Evolutionary conservation across 2,888 invertebrate genomes (phyloP).

Genomic region (Chrysomela aeneicollis): DNA sequence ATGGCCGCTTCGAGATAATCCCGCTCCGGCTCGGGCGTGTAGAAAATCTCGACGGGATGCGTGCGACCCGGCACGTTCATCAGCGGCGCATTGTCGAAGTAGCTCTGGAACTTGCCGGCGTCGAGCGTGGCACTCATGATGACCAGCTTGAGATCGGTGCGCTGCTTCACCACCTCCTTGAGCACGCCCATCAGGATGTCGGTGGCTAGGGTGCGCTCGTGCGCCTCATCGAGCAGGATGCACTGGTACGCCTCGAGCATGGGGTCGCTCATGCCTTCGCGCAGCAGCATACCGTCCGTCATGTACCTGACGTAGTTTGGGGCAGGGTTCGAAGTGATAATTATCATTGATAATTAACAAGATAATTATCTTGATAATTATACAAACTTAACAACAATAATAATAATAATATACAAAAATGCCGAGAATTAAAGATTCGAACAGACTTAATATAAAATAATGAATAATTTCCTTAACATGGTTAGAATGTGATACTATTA

Average conservation of each 20-base stretch:
- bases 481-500: too few relatives aligned
- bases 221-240: slow-evolving; percentile 96
- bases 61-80: slow-evolving; percentile 98
- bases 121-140: slow-evolving; percentile 99
- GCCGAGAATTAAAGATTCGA: too few relatives aligned
- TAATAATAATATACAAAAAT: too few relatives aligned
- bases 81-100: slow-evolving; percentile 97
- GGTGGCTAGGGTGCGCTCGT: slow-evolving; percentile 97
- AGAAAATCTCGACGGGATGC: slow-evolving; percentile 97
- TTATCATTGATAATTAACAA: too few relatives aligned
- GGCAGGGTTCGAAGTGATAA: too few relatives aligned
- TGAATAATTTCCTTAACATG: too few relatives aligned
- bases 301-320: too few relatives aligned
- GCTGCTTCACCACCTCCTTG: slow-evolving; percentile 94
- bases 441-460: too few relatives aligned
- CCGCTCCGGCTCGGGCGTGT: slow-evolving; percentile 97
- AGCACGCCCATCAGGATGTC: slow-evolving; percentile 99
- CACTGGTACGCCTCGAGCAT: slow-evolving; percentile 96
- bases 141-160: slow-evolving; percentile 93
- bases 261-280: slow-evolving; percentile 99
- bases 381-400: too few relatives aligned
- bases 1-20: slow-evolving; percentile 99
- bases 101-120: slow-evolving; percentile 99
- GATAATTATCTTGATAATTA: too few relatives aligned
- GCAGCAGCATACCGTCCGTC: slow-evolving; percentile 99